Evolutionary conservation across 2,888 invertebrate species (phyloP).

Genomic region (Noctua janthina): DNA sequence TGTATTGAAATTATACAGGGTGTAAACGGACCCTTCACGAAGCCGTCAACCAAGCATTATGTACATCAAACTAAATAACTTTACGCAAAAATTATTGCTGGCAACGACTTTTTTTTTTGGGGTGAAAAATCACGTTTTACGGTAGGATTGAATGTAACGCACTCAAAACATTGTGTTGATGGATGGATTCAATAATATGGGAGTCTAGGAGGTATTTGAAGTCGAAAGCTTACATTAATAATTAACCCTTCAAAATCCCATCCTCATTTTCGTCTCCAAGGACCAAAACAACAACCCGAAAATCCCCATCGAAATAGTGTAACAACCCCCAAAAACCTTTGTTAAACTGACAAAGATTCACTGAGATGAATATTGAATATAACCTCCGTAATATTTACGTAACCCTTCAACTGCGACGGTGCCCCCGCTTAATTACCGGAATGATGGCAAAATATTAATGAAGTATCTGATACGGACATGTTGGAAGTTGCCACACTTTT

Average conservation of each 20-base stretch:
- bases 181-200: too few species aligned
- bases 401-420: conserved; percentile 69
- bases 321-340: conserved; percentile 51
- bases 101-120: too few species aligned
- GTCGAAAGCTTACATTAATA: background rate
- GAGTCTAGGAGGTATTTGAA: too few species aligned
- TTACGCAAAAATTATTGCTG: too few species aligned
- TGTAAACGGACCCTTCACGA: too few species aligned
- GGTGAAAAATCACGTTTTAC: too few species aligned
- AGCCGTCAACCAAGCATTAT: too few species aligned
- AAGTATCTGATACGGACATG: conserved; percentile 84
- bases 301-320: conserved; percentile 38
- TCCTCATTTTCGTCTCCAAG: conserved; percentile 37
- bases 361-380: conserved; percentile 62
- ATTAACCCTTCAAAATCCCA: conserved; percentile 19
- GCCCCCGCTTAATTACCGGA: conserved; percentile 79
- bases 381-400: conserved; percentile 70
- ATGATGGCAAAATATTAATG: conserved; percentile 86
- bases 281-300: conserved; percentile 45
- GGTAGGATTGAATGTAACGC: too few species aligned
- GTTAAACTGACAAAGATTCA: conserved; percentile 63
- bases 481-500: conserved; percentile 74
- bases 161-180: too few species aligned
- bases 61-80: too few species aligned
- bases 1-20: too few species aligned